Base-by-base conservation (phyloP, 2,888 invertebrate species). In the Philaethria dido region DNA sequence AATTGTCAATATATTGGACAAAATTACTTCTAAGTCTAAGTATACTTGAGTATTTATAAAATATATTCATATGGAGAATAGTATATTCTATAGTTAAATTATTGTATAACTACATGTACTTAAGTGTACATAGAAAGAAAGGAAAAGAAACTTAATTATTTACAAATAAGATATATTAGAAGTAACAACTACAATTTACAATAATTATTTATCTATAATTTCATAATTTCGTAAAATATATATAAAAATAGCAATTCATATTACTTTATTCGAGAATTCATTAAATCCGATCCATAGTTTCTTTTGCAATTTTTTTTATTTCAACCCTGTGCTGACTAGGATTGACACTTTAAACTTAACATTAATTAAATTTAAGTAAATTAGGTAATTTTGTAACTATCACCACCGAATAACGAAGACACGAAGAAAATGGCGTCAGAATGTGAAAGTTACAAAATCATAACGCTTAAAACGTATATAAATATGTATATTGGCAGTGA, bases 321-420 rank as follows among this genome's bases (percentile, higher is more conserved):
- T 87, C 90, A 92, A 91, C 90, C 92, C 90, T 89, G 88, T 85
- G 78, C 79, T 91, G 92, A 92, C 92, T 92, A 92, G 92, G 92
- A 91, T 89, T 89, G 92, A 85, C 84, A 85, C 86, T 42, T 69
- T 69, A 69, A 29, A 44, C 69, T 66, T 69, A 69, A 14, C 48
- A 52, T 63, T 36, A 66, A 80, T 85, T 83, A 81, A 77, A 67
- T 74, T 77, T 76, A 75, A 69, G 55, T 25, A 39, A 59, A 48
- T 48, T 48, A 36, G 25, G n/a, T 60, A 45, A 68, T 64, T 68
- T 64, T 72, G 68, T 73, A 74, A 68, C 48, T 68, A 69, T 64
- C 68, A 71, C 60, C 59, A 45, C 29, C 29, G 36, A 69, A 66
- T 29, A 36, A 66, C 54, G 52, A 48, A 20, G 20, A 36, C 22